phyloP scores from a whole-genome alignment of 2,113 vertebrate species.

The Murina feae region DNA sequence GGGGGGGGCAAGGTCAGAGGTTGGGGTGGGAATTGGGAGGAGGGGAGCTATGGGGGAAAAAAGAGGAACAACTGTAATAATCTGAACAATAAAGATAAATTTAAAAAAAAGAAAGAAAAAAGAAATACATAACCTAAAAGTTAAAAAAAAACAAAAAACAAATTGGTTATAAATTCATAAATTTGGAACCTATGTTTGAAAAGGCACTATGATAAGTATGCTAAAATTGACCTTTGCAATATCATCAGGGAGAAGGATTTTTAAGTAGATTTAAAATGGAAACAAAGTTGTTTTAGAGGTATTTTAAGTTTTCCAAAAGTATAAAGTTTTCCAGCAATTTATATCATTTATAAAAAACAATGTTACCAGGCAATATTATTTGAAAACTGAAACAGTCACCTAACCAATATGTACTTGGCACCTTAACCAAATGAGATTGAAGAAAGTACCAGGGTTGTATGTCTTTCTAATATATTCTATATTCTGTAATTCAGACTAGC shows the following conservation, averaged over 20 bases:
- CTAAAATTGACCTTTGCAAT: constrained; percentile 14
- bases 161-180: background rate
- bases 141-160: no score
- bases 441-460: background rate
- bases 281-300: background rate
- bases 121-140: no score
- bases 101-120: no score
- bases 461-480: background rate
- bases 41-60: no score
- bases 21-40: no score
- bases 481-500: background rate
- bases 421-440: background rate
- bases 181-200: background rate
- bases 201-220: background rate
- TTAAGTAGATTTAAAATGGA: background rate
- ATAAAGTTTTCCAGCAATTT: background rate
- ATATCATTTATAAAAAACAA: background rate
- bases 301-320: background rate
- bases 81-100: no score
- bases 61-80: no score
- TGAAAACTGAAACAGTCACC: background rate
- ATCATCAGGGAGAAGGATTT: background rate
- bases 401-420: background rate
- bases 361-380: background rate
- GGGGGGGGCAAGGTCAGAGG: no score